Base-by-base conservation (phyloP, 2,113 vertebrate genomes). In the Osmerus eperlanus region DNA sequence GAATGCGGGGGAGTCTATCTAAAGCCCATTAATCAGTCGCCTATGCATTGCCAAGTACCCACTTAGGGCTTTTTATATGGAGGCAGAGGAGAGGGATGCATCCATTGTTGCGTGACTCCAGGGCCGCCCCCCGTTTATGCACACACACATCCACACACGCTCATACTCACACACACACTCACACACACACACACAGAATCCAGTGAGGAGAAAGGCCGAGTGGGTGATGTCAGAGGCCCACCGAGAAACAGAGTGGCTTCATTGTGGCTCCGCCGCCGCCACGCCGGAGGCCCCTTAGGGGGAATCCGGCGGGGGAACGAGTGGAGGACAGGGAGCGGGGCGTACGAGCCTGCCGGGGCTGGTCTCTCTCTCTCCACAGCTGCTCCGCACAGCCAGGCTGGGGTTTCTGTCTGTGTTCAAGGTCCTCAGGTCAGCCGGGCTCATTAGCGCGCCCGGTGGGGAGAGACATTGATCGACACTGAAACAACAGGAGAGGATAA, bases 21-120 rank as follows among this genome's bases (percentile, higher is more conserved):
- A 83, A 86, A 82, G 70, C 79, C 78, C 64, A 85, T 90, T 86
- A 83, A 85, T 89, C 86, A 86, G 62, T 61, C 28, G 71, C 75
- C 36, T 77, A 23, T 80, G 77, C 80, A 76, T 65, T 15, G 68
- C 70, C 70, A 85, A 88, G 79, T 85, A 78, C 80, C 81, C 83
- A 84, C 82, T 88, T 81, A 81, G 60, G 77, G 56, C 56, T 76
- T 79, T 81, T 78, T 80, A 70, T 80, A 74, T 12, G 62, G 67
- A 78, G 72, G 73, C 52, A 55, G 71, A 68, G 66, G 21, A 16
- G 68, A 55, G 77, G 68, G 67, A 65, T 70, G 65, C 68, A 54
- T 73, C 79, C 76, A 72, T 70, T 87, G 74, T 81, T 7, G 19
- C 52, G 19, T 65, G 12, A 69, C 28, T 21, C 63, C 55, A 52